Percentiles rank a stretch among this genome's conserved stretches.
These are phyloP conservation scores for Poeciliopsis gracilis DNA, from an alignment of 2,797 vertebrate genomes.

Conservation along the genomic window DNA sequence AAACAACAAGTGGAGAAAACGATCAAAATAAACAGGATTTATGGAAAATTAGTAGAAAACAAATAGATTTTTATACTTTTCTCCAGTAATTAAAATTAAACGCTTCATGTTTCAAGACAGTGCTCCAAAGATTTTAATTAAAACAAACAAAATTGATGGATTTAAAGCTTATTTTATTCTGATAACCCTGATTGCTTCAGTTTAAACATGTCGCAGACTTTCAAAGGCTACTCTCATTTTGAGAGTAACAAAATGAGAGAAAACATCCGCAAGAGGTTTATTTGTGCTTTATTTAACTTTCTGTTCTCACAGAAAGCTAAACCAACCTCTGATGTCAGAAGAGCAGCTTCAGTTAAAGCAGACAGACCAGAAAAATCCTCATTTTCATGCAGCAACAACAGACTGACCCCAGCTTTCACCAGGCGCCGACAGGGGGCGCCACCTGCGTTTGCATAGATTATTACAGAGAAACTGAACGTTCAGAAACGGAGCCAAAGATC, in stretches of 20 bases:
- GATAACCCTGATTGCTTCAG: neutral
- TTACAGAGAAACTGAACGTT: neutral
- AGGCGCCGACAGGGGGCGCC: neutral
- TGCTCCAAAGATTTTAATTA: neutral
- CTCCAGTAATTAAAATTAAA: neutral
- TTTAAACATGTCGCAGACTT: neutral
- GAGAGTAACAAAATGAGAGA: neutral
- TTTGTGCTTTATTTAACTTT: slow-evolving; percentile 23
- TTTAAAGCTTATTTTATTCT: neutral
- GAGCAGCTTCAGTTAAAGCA: slow-evolving; percentile 1
- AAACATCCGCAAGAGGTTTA: neutral
- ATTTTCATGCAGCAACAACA: neutral
- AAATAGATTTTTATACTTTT: neutral
- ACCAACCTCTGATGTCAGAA: neutral
- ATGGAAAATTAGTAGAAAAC: neutral
- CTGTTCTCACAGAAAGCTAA: neutral
- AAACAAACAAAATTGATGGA: neutral
- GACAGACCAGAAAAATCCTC: neutral
- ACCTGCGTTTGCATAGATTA: slow-evolving; percentile 3
- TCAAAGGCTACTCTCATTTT: neutral
- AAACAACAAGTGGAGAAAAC: neutral
- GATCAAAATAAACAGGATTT: neutral
- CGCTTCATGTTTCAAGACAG: neutral
- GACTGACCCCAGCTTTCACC: neutral
- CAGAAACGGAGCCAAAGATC: neutral